These are phyloP conservation scores for Corvus hawaiiensis DNA, from an alignment of 2,113 vertebrate species.

Conservation along the genomic window DNA sequence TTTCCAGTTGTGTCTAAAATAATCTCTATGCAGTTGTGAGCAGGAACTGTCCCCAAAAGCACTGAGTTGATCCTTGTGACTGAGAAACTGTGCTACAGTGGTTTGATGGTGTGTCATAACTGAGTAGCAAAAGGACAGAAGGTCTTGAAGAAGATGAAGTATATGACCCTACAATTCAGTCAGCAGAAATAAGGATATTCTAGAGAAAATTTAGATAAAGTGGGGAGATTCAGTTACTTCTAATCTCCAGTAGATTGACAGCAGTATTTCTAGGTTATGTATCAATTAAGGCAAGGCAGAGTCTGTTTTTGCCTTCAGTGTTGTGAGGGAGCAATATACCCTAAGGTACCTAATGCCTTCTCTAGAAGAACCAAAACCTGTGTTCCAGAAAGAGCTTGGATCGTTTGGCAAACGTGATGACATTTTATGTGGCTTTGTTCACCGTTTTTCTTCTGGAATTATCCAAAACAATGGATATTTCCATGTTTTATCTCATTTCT, in stretches of 20 bases:
- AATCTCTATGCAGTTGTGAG: not conserved
- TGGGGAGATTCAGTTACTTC: not conserved
- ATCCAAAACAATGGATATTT: not conserved
- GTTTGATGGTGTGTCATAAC: not conserved
- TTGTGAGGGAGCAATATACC: not conserved
- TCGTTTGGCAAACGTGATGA: not conserved
- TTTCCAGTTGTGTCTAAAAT: slow-evolving; percentile 33
- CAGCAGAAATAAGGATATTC: not conserved
- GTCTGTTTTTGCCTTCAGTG: not conserved
- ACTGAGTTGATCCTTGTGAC: not conserved
- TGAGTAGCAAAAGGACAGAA: not conserved
- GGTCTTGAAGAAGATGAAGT: not conserved
- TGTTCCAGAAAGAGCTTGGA: not conserved
- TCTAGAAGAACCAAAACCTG: not conserved
- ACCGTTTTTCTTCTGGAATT: not conserved
- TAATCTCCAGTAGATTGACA: not conserved
- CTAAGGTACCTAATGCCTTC: not conserved
- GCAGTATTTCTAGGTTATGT: not conserved
- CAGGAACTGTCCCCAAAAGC: not conserved
- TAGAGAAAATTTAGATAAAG: not conserved
- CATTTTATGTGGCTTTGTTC: not conserved
- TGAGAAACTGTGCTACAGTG: not conserved
- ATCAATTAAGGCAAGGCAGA: not conserved
- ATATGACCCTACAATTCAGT: not conserved
- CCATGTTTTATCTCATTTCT: not conserved